Evolutionary conservation across 1,140 invertebrate species (phyloP).

Genomic region (Sycophila sp.): DNA sequence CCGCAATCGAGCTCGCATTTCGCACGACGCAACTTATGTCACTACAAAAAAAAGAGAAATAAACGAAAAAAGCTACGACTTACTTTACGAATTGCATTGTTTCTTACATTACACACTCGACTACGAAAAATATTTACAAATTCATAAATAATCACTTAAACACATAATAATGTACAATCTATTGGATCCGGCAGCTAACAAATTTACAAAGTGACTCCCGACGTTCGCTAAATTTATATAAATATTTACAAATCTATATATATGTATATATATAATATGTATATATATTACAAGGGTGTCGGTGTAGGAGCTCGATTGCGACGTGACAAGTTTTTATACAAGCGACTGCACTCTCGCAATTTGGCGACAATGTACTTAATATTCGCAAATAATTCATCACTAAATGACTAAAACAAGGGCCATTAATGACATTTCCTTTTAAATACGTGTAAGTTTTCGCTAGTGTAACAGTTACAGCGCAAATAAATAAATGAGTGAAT

Average conservation of each 20-base stretch:
- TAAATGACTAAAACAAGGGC: conserved; percentile 27
- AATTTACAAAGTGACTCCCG: conserved; percentile 26
- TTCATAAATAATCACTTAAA: conserved; percentile 29
- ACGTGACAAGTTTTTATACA: background rate
- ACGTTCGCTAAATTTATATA: conserved; percentile 12
- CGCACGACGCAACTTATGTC: background rate
- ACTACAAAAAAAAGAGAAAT: conserved; percentile 12
- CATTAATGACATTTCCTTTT: background rate
- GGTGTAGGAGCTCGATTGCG: conserved; percentile 5
- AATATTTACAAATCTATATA: conserved; percentile 27
- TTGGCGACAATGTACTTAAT: background rate
- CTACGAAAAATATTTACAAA: conserved; percentile 31
- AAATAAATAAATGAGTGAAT: conserved; percentile 33
- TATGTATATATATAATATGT: background rate
- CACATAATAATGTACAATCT: conserved; percentile 16
- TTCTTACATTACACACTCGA: conserved; percentile 12
- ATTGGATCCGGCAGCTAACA: background rate
- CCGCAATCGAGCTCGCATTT: conserved; percentile 3
- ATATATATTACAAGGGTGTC: background rate
- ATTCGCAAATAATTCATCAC: conserved; percentile 2
- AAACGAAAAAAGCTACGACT: background rate
- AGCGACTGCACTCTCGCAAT: background rate
- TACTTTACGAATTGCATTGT: conserved; percentile 13
- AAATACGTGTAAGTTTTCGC: conserved; percentile 13
- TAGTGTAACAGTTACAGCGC: conserved; percentile 23